Conservation (phyloP, 2,888 invertebrate species). For the Augiades crinisus region DNA sequence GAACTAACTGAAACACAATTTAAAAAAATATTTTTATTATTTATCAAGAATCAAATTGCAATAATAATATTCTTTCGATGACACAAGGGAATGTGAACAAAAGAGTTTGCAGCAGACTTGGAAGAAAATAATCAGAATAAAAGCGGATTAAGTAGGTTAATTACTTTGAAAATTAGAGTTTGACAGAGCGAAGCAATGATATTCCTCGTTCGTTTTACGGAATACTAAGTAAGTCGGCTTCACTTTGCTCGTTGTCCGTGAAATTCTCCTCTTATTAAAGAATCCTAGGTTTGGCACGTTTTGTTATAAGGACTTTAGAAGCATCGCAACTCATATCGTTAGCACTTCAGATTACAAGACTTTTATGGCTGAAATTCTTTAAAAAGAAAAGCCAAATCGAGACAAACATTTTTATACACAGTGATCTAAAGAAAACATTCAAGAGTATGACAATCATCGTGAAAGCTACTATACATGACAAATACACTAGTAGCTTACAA, state of each 20-base stretch:
- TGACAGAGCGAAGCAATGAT: slow-evolving; percentile 26
- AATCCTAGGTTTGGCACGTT: slow-evolving; percentile 16
- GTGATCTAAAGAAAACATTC: no score
- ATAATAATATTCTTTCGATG: slow-evolving; percentile 8
- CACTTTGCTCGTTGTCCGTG: slow-evolving; percentile 20
- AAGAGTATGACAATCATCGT: no score
- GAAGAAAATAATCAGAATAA: slow-evolving; percentile 24
- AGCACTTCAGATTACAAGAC: neutral
- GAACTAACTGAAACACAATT: no score
- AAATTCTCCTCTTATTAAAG: slow-evolving; percentile 15
- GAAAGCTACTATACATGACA: no score
- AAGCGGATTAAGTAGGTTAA: slow-evolving; percentile 24
- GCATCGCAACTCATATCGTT: neutral
- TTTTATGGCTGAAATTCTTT: neutral
- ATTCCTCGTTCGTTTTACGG: slow-evolving; percentile 22
- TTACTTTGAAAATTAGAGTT: slow-evolving; percentile 27
- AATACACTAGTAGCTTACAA: neutral
- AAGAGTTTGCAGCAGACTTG: slow-evolving; percentile 20
- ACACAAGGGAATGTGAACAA: slow-evolving; percentile 9
- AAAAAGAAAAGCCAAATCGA: neutral
- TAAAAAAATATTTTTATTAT: no score
- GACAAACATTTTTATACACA: neutral
- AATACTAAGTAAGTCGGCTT: slow-evolving; percentile 20
- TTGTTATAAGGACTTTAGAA: slow-evolving; percentile 14
- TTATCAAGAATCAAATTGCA: neutral